Evolutionary conservation across 2,797 vertebrate genomes (phyloP).

Genomic region (Poliocrania exsul): DNA sequence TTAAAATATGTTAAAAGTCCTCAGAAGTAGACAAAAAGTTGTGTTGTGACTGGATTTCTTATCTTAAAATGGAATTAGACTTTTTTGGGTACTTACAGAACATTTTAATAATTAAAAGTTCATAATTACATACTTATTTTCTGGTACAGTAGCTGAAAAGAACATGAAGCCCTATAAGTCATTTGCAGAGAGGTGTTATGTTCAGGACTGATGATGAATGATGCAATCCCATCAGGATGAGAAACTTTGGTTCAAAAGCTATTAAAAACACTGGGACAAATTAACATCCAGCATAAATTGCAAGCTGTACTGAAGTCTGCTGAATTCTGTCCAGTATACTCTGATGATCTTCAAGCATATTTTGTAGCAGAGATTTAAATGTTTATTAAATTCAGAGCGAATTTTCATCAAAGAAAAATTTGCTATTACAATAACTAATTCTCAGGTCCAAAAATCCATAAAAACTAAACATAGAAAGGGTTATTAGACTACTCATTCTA

Average conservation of each 20-base stretch:
- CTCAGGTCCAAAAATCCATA: neutral
- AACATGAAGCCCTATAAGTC: slow-evolving; percentile 26
- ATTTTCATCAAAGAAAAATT: neutral
- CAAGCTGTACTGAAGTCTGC: neutral
- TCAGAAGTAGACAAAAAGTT: neutral
- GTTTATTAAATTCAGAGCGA: neutral
- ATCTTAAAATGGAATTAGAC: slow-evolving; percentile 55
- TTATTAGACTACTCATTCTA: neutral
- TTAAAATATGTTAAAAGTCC: slow-evolving; percentile 24
- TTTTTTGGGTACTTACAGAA: slow-evolving; percentile 19
- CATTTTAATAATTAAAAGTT: slow-evolving; percentile 50
- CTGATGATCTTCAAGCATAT: neutral
- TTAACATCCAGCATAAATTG: neutral
- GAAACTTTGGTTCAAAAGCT: neutral
- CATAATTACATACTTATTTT: slow-evolving; percentile 54
- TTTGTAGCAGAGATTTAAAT: neutral
- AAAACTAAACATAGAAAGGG: neutral
- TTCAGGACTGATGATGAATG: neutral
- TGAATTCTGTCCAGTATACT: neutral
- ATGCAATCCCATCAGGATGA: neutral
- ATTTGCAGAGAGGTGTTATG: neutral
- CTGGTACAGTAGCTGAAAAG: slow-evolving; percentile 32
- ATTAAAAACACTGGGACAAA: neutral
- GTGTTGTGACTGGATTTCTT: slow-evolving; percentile 27
- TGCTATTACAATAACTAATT: neutral